phyloP scores from a whole-genome alignment of 2,888 invertebrate genomes.

The Ichneumoninae sp. region DNA sequence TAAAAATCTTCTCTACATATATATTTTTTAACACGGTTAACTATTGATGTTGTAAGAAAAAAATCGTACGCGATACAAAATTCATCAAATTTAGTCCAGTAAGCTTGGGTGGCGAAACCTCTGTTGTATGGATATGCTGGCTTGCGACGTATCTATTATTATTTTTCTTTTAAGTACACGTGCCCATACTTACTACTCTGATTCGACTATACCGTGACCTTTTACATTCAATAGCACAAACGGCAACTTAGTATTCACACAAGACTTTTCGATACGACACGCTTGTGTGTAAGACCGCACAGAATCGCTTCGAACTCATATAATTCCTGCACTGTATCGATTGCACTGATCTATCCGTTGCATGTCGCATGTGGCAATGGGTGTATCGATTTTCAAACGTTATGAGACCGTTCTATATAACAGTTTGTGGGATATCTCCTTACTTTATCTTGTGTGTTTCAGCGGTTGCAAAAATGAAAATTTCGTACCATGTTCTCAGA shows the following conservation, averaged over 20 bases:
- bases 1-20: background rate
- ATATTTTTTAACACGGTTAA: slow-evolving; percentile 33
- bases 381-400: slow-evolving; percentile 40
- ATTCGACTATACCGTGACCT: slow-evolving; percentile 27
- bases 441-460: background rate
- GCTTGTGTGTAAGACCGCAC: background rate
- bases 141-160: slow-evolving; percentile 59
- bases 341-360: slow-evolving; percentile 34
- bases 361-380: slow-evolving; percentile 46
- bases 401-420: slow-evolving; percentile 17
- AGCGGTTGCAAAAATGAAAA: background rate
- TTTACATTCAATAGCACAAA: slow-evolving; percentile 12
- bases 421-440: slow-evolving; percentile 1
- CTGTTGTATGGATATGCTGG: slow-evolving; percentile 42
- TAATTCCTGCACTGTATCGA: slow-evolving; percentile 31
- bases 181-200: background rate
- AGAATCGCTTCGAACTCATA: slow-evolving; percentile 21
- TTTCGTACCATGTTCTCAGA: background rate
- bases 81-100: slow-evolving; percentile 14
- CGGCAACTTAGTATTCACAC: slow-evolving; percentile 10
- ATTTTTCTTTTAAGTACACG: background rate
- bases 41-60: slow-evolving; percentile 16
- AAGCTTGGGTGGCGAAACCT: slow-evolving; percentile 62
- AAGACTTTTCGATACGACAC: background rate
- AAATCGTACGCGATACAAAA: slow-evolving; percentile 1